A percentile compares a stretch with the other conserved stretches of the same genome.
Conservation (phyloP, 1,140 invertebrate species). For the Mylabris phalerata region DNA sequence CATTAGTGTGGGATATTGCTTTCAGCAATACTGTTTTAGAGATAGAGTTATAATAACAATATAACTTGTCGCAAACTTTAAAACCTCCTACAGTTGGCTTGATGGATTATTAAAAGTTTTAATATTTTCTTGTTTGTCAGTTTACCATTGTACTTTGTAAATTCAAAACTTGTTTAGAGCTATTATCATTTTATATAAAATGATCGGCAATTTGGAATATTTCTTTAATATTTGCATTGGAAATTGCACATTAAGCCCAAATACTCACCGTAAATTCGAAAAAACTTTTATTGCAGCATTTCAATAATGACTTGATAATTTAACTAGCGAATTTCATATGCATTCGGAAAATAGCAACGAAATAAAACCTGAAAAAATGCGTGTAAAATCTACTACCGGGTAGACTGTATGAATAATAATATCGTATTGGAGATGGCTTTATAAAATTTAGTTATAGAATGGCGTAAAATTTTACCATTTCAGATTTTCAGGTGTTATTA, state of each 20-base stretch:
- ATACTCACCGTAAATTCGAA: background rate
- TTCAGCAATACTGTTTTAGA: slow-evolving; percentile 1
- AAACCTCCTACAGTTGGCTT: background rate
- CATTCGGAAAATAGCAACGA: no score
- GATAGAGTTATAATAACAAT: slow-evolving; percentile 2
- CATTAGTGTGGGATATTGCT: background rate
- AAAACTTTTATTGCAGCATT: no score
- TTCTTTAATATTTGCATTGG: slow-evolving; percentile 5
- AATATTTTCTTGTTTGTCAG: slow-evolving; percentile 8
- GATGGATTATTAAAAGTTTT: slow-evolving; percentile 14
- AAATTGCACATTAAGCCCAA: slow-evolving; percentile 10
- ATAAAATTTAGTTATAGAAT: slow-evolving; percentile 14
- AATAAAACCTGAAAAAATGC: no score
- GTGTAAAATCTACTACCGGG: no score
- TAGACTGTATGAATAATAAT: no score
- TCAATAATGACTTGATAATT: no score
- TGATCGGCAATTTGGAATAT: no score
- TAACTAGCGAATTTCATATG: no score
- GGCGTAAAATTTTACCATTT: slow-evolving; percentile 10
- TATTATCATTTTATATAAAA: background rate
- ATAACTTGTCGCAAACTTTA: slow-evolving; percentile 8
- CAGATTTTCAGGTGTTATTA: slow-evolving; percentile 10
- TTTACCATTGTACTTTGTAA: no score
- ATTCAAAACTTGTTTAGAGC: no score
- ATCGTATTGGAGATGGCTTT: background rate